phyloP scores from a whole-genome alignment of 2,113 vertebrate species.

The Phalacrocorax brasilianus region DNA sequence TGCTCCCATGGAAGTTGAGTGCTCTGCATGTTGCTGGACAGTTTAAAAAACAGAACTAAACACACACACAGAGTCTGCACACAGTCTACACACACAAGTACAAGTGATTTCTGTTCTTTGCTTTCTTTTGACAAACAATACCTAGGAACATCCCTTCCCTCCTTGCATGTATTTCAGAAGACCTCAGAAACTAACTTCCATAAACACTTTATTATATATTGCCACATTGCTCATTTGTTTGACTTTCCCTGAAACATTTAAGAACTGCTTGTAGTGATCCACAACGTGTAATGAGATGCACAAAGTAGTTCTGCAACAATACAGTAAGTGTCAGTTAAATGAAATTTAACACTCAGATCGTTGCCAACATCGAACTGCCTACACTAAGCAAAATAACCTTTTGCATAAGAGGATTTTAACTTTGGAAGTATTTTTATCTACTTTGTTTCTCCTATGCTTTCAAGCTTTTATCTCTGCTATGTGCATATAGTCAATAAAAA shows the following conservation, averaged over 20 bases:
- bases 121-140: background rate
- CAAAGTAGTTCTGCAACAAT: background rate
- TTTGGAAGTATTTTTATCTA: background rate
- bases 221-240: background rate
- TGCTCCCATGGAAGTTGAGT: background rate
- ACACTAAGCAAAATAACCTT: background rate
- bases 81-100: background rate
- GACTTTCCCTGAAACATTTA: background rate
- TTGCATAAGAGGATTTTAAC: background rate
- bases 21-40: background rate
- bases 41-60: background rate
- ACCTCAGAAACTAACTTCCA: background rate
- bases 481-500: background rate
- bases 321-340: background rate
- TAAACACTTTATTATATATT: background rate
- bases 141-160: background rate
- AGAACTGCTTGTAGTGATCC: background rate
- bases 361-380: background rate
- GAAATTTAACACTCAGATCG: background rate
- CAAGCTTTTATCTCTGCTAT: background rate
- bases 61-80: background rate
- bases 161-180: background rate
- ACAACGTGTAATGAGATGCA: fast-evolving
- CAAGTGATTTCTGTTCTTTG: background rate
- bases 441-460: background rate